These are phyloP conservation scores for Popillia japonica DNA, from an alignment of 1,140 invertebrate species.

Conservation along the genomic window DNA sequence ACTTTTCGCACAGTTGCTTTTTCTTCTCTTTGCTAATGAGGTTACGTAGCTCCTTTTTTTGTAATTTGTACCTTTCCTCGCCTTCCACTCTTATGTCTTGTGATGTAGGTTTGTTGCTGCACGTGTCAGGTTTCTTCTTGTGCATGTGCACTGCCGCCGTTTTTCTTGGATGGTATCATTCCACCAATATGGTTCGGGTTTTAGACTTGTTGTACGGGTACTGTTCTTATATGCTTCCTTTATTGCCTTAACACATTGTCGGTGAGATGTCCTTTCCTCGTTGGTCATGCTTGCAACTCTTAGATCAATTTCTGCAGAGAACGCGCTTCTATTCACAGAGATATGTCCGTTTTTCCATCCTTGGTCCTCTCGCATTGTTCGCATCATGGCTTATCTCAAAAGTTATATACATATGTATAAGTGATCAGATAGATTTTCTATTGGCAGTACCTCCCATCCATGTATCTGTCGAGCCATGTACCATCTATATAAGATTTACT, in stretches of 20 bases:
- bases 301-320: background rate
- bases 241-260: background rate
- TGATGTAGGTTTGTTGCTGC: background rate
- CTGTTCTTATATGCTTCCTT: background rate
- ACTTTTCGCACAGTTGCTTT: background rate
- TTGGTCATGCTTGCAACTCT: background rate
- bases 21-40: background rate
- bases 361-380: background rate
- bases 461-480: background rate
- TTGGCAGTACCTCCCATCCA: background rate
- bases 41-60: background rate
- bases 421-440: background rate
- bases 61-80: background rate
- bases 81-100: background rate
- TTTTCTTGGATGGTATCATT: background rate
- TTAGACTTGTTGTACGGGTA: background rate
- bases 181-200: background rate
- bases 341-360: background rate
- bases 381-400: background rate
- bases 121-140: background rate
- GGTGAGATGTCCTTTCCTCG: background rate
- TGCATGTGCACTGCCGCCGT: background rate
- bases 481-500: background rate
- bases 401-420: background rate
- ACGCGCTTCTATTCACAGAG: background rate